Base-by-base conservation (phyloP, 2,113 vertebrate species). In the Cranoglanis bouderius region DNA sequence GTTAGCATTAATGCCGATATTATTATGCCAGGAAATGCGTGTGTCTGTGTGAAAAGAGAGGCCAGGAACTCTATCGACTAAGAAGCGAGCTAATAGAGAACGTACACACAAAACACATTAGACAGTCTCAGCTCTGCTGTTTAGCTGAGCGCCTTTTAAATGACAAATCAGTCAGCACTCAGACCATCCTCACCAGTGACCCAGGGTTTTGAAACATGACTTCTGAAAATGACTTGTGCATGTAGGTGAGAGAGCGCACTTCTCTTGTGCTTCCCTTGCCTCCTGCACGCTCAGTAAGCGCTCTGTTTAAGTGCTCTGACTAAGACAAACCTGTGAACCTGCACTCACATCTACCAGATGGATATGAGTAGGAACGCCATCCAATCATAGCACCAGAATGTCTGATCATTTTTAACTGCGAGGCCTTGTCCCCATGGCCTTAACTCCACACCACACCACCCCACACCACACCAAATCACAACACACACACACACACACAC, bases 241-340 rank as follows among this genome's bases (percentile, higher is more conserved):
- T 51, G 78, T 29, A 53, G 29, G 26, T n/a, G 46, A 53, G 29
- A 53, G 18, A 21, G 18, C 0, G 7, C 43, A 80, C 21, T 6
- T 51, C 40, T 14, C 75, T 18, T 35, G 24, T 12, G 24, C 24
- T 57, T 53, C 8, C 0, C 3, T 86, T 49, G 46, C 18, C 51
- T 82, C 49, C 18, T 82, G 29, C 49, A 9, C 7, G 4, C 51
- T 55, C 78, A 32, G 12, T 32, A 18, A n/a, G 8, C 38, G 2
- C 49, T 51, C 26, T 35, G 43, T 67, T 51, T 55, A 65, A 81
- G 43, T 35, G 77, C 86, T 40, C 6, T 35, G 85, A 86, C 67
- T 78, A 67, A 67, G 43, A 67, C 75, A 26, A 51, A 80, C 86
- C 43, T 78, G 86, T 38, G 46, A 70, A 82, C n/a, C 43, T 24